phyloP scores from a whole-genome alignment of 2,888 invertebrate species.

The Drosophila austrosaltans region DNA sequence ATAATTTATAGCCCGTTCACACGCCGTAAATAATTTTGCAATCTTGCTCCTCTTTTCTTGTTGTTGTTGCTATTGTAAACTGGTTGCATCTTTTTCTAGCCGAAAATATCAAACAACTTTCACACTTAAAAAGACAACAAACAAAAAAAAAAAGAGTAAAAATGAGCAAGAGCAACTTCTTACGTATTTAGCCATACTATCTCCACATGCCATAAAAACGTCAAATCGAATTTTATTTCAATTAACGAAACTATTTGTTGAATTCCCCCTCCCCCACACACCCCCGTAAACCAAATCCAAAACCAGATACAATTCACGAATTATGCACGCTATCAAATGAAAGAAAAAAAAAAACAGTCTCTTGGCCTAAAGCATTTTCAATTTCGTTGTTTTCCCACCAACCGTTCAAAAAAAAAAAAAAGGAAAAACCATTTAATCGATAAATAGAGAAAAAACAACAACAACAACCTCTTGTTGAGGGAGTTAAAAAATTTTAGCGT shows the following conservation, averaged over 20 bases:
- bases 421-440: slow-evolving; percentile 49
- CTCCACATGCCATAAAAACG: slow-evolving; percentile 72
- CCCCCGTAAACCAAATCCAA: slow-evolving; percentile 28
- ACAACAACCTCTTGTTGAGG: slow-evolving; percentile 40
- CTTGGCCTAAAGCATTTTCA: slow-evolving; percentile 37
- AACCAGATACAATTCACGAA: slow-evolving; percentile 54
- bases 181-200: slow-evolving; percentile 73
- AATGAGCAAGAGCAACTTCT: slow-evolving; percentile 54
- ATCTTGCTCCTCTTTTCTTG: slow-evolving; percentile 9
- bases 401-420: background rate
- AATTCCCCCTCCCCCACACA: slow-evolving; percentile 11
- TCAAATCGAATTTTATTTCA: slow-evolving; percentile 78
- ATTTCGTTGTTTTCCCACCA: slow-evolving; percentile 24
- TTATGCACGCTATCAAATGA: slow-evolving; percentile 61
- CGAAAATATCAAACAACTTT: slow-evolving; percentile 60
- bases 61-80: slow-evolving; percentile 31
- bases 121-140: slow-evolving; percentile 49
- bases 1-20: slow-evolving; percentile 17
- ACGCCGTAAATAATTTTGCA: slow-evolving; percentile 35
- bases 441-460: slow-evolving; percentile 29
- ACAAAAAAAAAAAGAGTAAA: background rate
- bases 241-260: slow-evolving; percentile 73
- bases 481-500: slow-evolving; percentile 23
- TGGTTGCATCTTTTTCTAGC: slow-evolving; percentile 60
- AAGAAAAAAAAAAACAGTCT: slow-evolving; percentile 9